Base-by-base conservation (phyloP, 2,113 vertebrate species). In the Ceuthmochares aereus region DNA sequence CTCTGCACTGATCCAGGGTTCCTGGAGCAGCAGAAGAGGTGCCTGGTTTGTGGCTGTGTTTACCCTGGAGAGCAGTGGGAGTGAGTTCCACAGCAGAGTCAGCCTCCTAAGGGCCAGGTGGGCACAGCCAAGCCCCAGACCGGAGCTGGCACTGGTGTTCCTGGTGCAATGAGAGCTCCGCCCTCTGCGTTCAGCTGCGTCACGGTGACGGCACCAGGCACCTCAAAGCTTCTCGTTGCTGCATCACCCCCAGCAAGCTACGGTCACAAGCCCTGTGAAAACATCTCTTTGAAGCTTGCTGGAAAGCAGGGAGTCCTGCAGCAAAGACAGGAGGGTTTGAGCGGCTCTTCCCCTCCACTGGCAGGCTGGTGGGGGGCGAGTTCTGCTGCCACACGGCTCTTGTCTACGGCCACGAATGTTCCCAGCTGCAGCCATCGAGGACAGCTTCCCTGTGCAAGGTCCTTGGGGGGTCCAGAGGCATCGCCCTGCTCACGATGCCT, bases 401-500 rank as follows among this genome's bases (percentile, higher is more conserved):
- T 40, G 40, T 14, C 18, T 49, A 10, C 6, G 21, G 32, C 60
- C 15, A 3, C 4, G 6, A 18, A 12, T 51, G 17, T 51, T 64
- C 15, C 4, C 51, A 23, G 23, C 43, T 52, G 43, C 30, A 90
- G 37, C 23, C 6, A 22, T 22, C 19, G 45, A 19, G 15, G 32
- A 45, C 16, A 25, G 56, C 9, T 30, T 8, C 34, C 17, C 5
- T 10, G 34, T 34, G 27, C 20, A 7, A 43, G 23, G 42, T 7
- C 26, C 0, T 1, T 13, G 22, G 22, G 49, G 42, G 62, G 80
- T 55, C 49, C 40, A 51, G 59, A 20, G 49, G n/a, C 21, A 63
- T 25, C 2, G 2, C 26, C 17, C 5, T 9, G 14, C 29, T 79
- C 20, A 42, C 6, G 0, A 3, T 43, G 37, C n/a, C 12, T 23